These are phyloP conservation scores for Spondyliosoma cantharus DNA, from an alignment of 2,797 vertebrate genomes.

Conservation along the genomic window DNA sequence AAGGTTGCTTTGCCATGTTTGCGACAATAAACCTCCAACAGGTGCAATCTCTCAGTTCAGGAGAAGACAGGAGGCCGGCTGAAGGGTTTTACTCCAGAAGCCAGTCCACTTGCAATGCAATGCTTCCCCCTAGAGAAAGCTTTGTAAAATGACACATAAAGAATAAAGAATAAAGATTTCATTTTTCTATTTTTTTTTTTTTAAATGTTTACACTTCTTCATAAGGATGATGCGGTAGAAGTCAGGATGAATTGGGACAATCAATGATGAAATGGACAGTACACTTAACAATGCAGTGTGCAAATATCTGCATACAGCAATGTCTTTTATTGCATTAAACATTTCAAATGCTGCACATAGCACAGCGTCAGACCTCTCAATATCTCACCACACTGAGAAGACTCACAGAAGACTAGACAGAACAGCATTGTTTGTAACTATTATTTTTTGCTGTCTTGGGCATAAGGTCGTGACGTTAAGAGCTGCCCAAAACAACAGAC, in stretches of 20 bases:
- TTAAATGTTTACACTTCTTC: neutral
- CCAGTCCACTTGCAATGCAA: slow-evolving; percentile 48
- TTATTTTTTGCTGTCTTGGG: neutral
- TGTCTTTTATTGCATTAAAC: neutral
- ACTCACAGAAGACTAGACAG: neutral
- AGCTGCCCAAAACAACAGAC: slow-evolving; percentile 59
- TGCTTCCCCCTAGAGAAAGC: slow-evolving; percentile 66
- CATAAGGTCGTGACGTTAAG: slow-evolving; percentile 37
- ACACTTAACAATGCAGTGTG: neutral
- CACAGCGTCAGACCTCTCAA: neutral
- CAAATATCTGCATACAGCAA: slow-evolving; percentile 9
- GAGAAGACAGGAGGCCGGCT: neutral
- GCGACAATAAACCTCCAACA: neutral
- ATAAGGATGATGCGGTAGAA: neutral
- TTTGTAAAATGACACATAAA: neutral
- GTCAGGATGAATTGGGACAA: neutral
- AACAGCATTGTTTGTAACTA: neutral
- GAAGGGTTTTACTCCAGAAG: neutral
- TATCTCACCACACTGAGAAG: neutral
- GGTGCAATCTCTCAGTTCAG: neutral
- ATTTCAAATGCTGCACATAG: neutral
- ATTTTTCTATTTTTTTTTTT: neutral
- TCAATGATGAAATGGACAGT: neutral
- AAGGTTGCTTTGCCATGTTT: neutral
- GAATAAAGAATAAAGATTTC: too few relatives aligned